These are phyloP conservation scores for Henricia sp. DNA, from an alignment of 53 echinoderm and acorn worm genomes.

Conservation along the genomic window DNA sequence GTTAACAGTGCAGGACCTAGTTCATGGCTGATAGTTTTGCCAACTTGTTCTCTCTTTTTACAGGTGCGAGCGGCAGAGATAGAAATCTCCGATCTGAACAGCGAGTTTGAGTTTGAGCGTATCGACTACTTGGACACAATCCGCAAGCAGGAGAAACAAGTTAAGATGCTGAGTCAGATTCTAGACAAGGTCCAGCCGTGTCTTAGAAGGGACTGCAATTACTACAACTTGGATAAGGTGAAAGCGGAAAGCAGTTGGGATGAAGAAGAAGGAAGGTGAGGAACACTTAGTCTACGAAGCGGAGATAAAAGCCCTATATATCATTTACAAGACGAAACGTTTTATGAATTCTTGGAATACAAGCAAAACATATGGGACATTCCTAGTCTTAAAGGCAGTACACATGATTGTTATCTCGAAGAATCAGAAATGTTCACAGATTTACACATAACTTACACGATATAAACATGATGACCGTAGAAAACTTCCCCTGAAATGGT, in stretches of 20 bases:
- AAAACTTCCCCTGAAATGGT: too few species aligned
- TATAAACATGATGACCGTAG: too few species aligned
- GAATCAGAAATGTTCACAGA: too few species aligned
- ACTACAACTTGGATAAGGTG: conserved; percentile 89
- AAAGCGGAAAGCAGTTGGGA: conserved; percentile 90
- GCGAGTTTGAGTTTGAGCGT: conserved; percentile 99
- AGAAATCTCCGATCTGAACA: conserved; percentile 92
- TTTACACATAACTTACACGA: too few species aligned
- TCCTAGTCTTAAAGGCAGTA: too few species aligned
- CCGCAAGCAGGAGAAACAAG: conserved; percentile 97
- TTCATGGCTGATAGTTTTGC: too few species aligned
- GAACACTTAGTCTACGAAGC: not conserved
- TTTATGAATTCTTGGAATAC: too few species aligned
- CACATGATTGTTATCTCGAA: too few species aligned
- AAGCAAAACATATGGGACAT: too few species aligned
- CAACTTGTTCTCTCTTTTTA: not conserved
- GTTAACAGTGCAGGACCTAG: too few species aligned
- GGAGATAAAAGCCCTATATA: not conserved
- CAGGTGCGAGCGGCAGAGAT: conserved; percentile 85
- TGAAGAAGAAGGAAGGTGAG: conserved; percentile 77
- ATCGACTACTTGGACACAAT: conserved; percentile 97
- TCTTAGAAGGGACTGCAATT: conserved; percentile 92
- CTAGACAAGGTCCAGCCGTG: conserved; percentile 92
- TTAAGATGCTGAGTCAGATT: conserved; percentile 92
- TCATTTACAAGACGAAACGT: too few species aligned